Base-by-base conservation (phyloP, 2,113 vertebrate genomes). In the Mystacornis crossleyi region DNA sequence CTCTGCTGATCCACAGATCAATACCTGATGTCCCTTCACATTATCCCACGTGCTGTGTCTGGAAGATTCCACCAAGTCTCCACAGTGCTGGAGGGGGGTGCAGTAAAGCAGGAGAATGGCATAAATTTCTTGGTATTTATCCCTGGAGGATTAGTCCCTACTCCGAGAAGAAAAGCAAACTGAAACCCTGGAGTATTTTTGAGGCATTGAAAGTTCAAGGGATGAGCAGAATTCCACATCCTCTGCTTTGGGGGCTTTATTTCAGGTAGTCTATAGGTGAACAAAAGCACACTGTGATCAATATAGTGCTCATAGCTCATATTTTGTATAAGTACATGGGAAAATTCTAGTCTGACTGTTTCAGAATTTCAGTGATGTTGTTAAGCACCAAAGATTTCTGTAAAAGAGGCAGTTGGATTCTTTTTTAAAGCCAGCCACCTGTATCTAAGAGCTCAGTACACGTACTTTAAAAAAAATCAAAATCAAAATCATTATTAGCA, bases 321-420 rank as follows among this genome's bases (percentile, higher is more conserved):
- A 25, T 5, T 36, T 51, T 45, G 6, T 47, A 2, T 6, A 21
- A 14, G 1, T 18, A 20, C 19, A 2, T 14, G 24, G 16, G 4
- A 3, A 85, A 86, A 14, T 42, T 42, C 25, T 38, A 33, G 29
- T 28, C 42, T 53, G 36, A 64, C 24, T 20, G 20, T 50, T 65
- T 48, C 40, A 79, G n/a, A 71, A 87, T 89, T 80, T 42, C 58
- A 24, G 1, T 57, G 7, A 50, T 38, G 18, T 50, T 4, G 0
- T 40, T 69, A 60, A 61, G 3, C 23, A 47, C 8, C 8, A 43
- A 50, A 78, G 18, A 18, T 53, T 86, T 88, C 20, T 61, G 8
- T 40, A 42, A 62, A 66, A 24, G 2, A 79, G 18, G 21, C 10
- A 71, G 21, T 14, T n/a, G 9, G 18, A 3, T 18, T 36, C 3